phyloP scores from a whole-genome alignment of 1,140 invertebrate genomes.

The Drosophila sp. region DNA sequence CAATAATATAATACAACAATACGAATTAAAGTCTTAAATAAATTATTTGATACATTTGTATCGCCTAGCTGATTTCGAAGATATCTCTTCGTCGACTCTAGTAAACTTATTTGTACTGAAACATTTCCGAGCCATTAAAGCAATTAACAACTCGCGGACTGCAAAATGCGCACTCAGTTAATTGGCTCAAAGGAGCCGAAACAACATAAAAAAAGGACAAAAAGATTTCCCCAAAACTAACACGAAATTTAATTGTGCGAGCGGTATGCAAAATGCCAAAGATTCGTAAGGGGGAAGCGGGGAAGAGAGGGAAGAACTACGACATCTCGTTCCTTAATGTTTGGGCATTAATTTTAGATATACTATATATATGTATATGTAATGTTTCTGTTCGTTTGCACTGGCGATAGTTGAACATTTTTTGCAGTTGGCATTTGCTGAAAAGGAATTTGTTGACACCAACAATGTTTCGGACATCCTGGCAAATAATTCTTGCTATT shows the following conservation, averaged over 20 bases:
- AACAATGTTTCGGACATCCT: constrained; percentile 84
- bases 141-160: constrained; percentile 69
- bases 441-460: constrained; percentile 81
- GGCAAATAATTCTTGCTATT: constrained; percentile 74
- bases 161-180: constrained; percentile 54
- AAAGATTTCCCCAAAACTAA: constrained; percentile 54
- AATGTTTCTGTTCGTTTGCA: constrained; percentile 19
- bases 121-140: constrained; percentile 80
- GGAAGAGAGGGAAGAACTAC: constrained; percentile 9
- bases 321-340: constrained; percentile 49
- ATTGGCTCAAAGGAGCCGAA: constrained; percentile 54
- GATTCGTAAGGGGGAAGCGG: constrained; percentile 2
- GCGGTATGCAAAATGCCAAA: constrained; percentile 29
- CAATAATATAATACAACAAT: no score
- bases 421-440: constrained; percentile 61
- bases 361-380: constrained; percentile 22
- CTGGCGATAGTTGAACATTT: constrained; percentile 53
- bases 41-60: not conserved
- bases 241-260: constrained; percentile 73
- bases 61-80: not conserved
- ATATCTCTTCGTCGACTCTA: not conserved
- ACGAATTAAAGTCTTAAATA: no score
- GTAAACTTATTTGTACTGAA: constrained; percentile 11
- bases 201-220: constrained; percentile 11
- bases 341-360: constrained; percentile 69